Evolutionary conservation across 2,888 invertebrate species (phyloP).

Genomic region (Callosobruchus maculatus): DNA sequence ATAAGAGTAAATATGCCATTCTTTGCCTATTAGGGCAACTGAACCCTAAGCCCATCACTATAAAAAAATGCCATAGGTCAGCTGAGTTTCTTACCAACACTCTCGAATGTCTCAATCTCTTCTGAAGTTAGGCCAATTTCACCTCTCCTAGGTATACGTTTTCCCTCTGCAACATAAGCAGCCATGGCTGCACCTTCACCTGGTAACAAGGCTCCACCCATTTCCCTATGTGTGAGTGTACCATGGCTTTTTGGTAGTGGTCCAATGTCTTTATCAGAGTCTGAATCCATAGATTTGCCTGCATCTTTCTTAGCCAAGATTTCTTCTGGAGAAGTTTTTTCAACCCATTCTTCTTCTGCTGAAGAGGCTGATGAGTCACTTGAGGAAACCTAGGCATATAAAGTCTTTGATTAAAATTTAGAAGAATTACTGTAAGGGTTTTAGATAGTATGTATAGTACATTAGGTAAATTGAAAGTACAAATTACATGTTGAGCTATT

Average conservation of each 20-base stretch:
- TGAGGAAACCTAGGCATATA: conserved; percentile 35
- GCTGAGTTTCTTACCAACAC: conserved; percentile 31
- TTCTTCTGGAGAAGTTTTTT: conserved; percentile 47
- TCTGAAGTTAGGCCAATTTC: conserved; percentile 96
- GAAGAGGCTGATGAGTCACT: conserved; percentile 16
- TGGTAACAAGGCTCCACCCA: conserved; percentile 89
- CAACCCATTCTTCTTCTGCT: conserved; percentile 64
- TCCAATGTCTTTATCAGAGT: conserved; percentile 60
- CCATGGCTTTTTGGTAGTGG: conserved; percentile 64
- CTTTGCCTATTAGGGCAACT: too few relatives aligned
- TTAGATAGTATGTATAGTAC: too few relatives aligned
- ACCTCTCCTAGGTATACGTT: conserved; percentile 95
- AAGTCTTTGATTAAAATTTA: too few relatives aligned
- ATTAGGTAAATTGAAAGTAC: too few relatives aligned
- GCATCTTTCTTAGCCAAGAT: neutral
- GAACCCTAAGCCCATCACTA: too few relatives aligned
- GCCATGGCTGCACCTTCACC: conserved; percentile 99
- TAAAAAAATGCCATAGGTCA: neutral
- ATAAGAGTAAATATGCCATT: too few relatives aligned
- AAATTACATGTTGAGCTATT: too few relatives aligned
- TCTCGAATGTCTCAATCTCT: conserved; percentile 89
- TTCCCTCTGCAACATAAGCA: conserved; percentile 97
- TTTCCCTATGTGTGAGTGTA: conserved; percentile 73
- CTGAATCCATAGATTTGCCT: conserved; percentile 11
- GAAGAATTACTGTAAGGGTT: too few relatives aligned